phyloP scores from a whole-genome alignment of 2,888 invertebrate genomes.

The Drosophila birchii region DNA sequence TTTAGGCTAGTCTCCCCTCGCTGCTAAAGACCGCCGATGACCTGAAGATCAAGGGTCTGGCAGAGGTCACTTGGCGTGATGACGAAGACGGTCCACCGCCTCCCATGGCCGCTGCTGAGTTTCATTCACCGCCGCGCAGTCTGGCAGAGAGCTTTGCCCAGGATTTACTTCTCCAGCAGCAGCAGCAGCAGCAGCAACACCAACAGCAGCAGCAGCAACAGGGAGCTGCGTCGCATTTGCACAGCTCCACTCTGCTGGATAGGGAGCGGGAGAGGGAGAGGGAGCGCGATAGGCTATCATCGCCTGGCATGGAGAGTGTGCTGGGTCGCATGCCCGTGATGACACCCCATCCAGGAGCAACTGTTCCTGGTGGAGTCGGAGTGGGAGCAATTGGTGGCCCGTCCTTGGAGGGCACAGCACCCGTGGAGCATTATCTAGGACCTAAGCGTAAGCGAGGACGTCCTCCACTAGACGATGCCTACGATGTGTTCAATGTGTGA shows the following conservation, averaged over 20 bases:
- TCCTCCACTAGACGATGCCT: constrained; percentile 88
- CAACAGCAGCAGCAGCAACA: constrained; percentile 42
- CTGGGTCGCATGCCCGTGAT: constrained; percentile 78
- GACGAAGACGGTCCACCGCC: constrained; percentile 78
- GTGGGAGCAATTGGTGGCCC: constrained; percentile 2
- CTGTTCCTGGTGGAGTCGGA: neutral
- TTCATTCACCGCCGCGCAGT: constrained; percentile 76
- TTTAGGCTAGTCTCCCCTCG: constrained; percentile 93
- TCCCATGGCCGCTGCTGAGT: constrained; percentile 76
- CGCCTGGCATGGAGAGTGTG: constrained; percentile 55
- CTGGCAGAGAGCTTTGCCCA: constrained; percentile 68
- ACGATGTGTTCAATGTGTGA: constrained; percentile 84
- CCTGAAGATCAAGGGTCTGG: constrained; percentile 94
- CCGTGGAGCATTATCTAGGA: constrained; percentile 81
- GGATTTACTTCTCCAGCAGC: constrained; percentile 61
- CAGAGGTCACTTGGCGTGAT: constrained; percentile 93
- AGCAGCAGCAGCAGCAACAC: constrained; percentile 18
- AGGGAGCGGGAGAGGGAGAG: constrained; percentile 43
- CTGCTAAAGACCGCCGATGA: constrained; percentile 96
- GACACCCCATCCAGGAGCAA: constrained; percentile 76
- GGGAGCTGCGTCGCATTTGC: constrained; percentile 13
- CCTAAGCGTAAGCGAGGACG: constrained; percentile 88
- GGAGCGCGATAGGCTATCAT: constrained; percentile 54
- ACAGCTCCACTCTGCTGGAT: constrained; percentile 16
- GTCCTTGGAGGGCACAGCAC: constrained; percentile 50